Evolutionary conservation across 1,140 invertebrate species (phyloP), one percentile per base, ranked within the genome.

Genomic region (Hormaphis cornu): DNA sequence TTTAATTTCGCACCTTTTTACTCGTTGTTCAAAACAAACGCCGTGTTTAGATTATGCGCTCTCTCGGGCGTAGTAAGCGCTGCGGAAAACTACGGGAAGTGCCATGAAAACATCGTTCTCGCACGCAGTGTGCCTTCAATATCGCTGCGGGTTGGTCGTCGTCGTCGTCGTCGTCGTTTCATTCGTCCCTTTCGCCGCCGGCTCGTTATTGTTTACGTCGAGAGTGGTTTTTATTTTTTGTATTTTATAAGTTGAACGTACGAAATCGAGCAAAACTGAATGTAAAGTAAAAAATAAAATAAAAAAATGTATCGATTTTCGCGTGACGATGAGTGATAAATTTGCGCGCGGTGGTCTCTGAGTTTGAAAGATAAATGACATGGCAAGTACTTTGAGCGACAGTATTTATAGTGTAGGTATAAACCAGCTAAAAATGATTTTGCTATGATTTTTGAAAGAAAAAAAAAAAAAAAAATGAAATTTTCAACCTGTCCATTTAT

Each of bases 61-160:
- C n/a, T n/a, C n/a, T 40, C 12, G 35, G 14, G 28, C 35, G 4
- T 33, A 66, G 61, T 26, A 26, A 35, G 61, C 61, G 61, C 61
- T 66, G 61, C 28, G 18, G 61, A 66, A 66, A 66, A 20, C 42
- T 22, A 48, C 44, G 44, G 26, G 50, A 66, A 48, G n/a, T n/a
- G 35, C 61, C n/a, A n/a, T 46, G 26, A 33, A 66, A 50, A 66
- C 28, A 50, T n/a, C n/a, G n/a, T 50, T 24, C 26, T n/a, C 8
- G 61, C 22, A 66, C 35, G 18, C 44, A 66, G 61, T 66, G 61
- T 50, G 28, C 12, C 28, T 48, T 46, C 50, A 35, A 48, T 48
- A 16, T 35, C 42, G 61, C n/a, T 33, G 12, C 44, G 44, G 61
- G 44, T 24, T n/a, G 24, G 44, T 50, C 6, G 44, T 46, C 42